Conservation (phyloP, 1,140 invertebrate species). For the Mercenaria mercenaria region DNA sequence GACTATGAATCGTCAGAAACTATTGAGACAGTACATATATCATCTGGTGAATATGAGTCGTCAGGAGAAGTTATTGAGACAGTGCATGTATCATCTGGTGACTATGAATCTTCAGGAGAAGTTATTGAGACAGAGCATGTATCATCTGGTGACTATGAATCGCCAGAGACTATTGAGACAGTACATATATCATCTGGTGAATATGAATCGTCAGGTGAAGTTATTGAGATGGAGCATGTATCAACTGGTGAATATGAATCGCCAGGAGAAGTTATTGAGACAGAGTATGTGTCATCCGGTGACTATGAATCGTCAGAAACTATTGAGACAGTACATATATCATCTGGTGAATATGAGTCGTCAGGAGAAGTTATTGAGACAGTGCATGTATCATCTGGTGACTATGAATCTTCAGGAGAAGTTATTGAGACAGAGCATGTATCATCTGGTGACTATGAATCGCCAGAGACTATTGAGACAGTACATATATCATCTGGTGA, state of each 20-base stretch:
- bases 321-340: not conserved
- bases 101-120: not conserved
- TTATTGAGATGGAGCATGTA: not conserved
- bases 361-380: not conserved
- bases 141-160: not conserved
- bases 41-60: not conserved
- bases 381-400: not conserved
- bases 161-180: not conserved
- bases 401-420: not conserved
- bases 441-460: slow-evolving; percentile 14
- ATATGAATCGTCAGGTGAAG: not conserved
- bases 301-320: not conserved
- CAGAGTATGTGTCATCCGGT: not conserved
- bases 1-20: not conserved
- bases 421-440: not conserved
- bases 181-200: not conserved
- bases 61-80: not conserved
- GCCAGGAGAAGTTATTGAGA: no score
- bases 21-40: not conserved
- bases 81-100: not conserved
- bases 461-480: no score
- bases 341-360: not conserved
- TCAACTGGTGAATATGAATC: no score
- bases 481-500: no score
- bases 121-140: no score